Base-by-base conservation (phyloP, 2,888 invertebrate genomes). In the Apocheima hispidaria region DNA sequence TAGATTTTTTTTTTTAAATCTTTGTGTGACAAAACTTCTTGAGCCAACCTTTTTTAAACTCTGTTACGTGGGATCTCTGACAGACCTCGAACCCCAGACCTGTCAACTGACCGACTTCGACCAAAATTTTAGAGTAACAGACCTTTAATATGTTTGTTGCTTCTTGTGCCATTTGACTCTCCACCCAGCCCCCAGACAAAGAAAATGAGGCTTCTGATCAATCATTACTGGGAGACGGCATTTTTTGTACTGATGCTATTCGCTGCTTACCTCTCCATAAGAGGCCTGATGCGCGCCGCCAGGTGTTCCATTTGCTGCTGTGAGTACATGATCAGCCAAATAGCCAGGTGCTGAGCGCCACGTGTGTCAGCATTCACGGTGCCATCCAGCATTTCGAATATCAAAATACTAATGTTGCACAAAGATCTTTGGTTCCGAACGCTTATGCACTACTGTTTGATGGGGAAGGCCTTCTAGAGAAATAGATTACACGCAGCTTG, bases 211-310 rank as follows among this genome's bases (percentile, higher is more conserved):
- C 38, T 63, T 7, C 10, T 66, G 3, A 10, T 81, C 0, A 51
- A 68, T 3, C 74, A 80, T 43, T 82, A 81, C 59, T 86, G 83
- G 83, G 75, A 81, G 59, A 80, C 84, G 0, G 69, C 69, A 0
- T 71, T 86, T 23, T 85, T 84, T 54, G 51, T 86, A 2, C 28
- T 86, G 2, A 77, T 84, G 2, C 36, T 84, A 9, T 84, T 84
- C 28, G 84, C 82, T 7, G 74, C 78, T 0, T 76, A 68, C 55
- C 60, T 83, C 4, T 81, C 82, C 0, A 61, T 84, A 3, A 69
- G 81, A 38, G 70, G 72, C 0, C 41, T 87, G 6, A 2, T 81
- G 2, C 72, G 83, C 18, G 66, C 72, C 0, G 72, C 76, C 0
- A 71, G 77, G n/a, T 48, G 51, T 2, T 30, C 74, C 0, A 67